Evolutionary conservation across 2,113 vertebrate genomes (phyloP), one percentile per base, ranked within the genome.

Genomic region (Aythya baeri): DNA sequence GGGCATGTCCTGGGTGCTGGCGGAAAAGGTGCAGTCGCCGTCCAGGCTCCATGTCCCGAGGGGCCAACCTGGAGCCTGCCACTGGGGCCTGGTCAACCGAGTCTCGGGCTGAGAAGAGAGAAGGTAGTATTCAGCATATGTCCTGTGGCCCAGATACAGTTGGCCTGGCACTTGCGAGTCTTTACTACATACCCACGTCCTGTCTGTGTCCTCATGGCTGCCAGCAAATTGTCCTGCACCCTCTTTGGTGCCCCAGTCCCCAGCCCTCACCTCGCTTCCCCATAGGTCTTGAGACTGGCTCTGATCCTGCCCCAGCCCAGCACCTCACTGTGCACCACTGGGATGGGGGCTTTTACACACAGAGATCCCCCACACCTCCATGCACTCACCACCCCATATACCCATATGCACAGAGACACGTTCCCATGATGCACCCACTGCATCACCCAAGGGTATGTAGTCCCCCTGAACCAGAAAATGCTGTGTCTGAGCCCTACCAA

Each of bases 11-110:
- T 0, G 99, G 98, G 88, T 98, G 98, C 81, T 98, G 98, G 74
- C 98, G 98, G 95, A 98, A 97, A 66, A 99, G 98, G 82, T 98
- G 98, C 67, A 99, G 99, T 81, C 98, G 97, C 80, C 98, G 98
- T 81, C 98, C 98, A 2, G 98, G 98, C 92, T 98, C 97, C 89
- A 97, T 91, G 84, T 97, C 97, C 74, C 50, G 98, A 65, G 89
- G 93, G 9, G 89, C 82, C 84, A 96, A 80, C 50, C 95, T 94
- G 68, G 94, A 70, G 44, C 77, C 74, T 55, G 93, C 1, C 2
- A 55, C 66, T 0, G 4, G 23, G 13, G 95, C 62, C 54, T 97
- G 98, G 20, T 98, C 88, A 85, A 94, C 88, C 0, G 95, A 91
- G 49, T 96, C 96, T 88, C 97, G 97, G 89, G 97, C 98, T 98